Conservation (phyloP, 2,113 vertebrate species). For the Toxotes chatareus region DNA sequence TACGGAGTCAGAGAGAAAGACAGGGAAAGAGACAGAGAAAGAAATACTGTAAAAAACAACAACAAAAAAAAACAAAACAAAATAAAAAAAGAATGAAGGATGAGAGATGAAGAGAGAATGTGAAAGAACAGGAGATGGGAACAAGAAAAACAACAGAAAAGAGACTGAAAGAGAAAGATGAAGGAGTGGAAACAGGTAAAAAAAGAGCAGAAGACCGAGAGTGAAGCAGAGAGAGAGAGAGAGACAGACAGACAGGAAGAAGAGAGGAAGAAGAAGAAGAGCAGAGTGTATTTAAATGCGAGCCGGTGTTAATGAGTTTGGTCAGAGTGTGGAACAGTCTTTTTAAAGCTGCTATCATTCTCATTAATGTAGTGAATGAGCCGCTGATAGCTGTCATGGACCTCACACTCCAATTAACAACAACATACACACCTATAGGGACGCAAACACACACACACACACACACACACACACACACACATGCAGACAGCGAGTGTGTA, state of each 20-base stretch:
- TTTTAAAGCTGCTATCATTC: slow-evolving; percentile 99
- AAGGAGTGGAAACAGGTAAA: background rate
- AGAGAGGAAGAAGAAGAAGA: slow-evolving; percentile 40
- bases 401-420: slow-evolving; percentile 98
- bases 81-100: background rate
- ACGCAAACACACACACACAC: slow-evolving; percentile 69
- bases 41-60: background rate
- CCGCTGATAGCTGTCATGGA: slow-evolving; percentile 99
- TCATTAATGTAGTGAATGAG: slow-evolving; percentile 99
- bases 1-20: too few species aligned
- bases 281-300: slow-evolving; percentile 94
- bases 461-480: slow-evolving; percentile 31
- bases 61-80: background rate
- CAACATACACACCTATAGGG: slow-evolving; percentile 84
- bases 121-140: background rate
- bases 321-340: slow-evolving; percentile 99
- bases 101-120: background rate
- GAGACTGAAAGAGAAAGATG: background rate
- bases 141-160: background rate
- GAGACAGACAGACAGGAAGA: background rate
- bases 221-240: slow-evolving; percentile 36
- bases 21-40: rapidly evolving
- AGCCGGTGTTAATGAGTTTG: slow-evolving; percentile 99
- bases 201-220: background rate
- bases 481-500: background rate